A percentile compares a stretch with the other conserved stretches of the same genome.
Conservation (phyloP, 2,797 vertebrate genomes). For the Pogoniulus pusillus region DNA sequence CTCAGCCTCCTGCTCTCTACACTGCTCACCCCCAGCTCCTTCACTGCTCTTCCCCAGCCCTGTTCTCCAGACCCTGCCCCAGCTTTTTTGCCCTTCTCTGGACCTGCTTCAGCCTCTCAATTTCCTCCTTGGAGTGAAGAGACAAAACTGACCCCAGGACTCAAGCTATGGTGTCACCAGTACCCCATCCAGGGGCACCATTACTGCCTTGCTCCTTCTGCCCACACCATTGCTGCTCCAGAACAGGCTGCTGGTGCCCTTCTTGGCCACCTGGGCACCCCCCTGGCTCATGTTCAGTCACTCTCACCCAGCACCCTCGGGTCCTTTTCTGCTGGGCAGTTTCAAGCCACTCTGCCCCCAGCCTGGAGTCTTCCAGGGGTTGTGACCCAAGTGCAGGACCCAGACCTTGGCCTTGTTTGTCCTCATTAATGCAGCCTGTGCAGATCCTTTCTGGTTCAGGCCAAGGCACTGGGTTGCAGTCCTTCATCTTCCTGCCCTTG, state of each 20-base stretch:
- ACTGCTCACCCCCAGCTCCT: too few relatives aligned
- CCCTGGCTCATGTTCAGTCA: not conserved
- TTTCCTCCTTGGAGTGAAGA: not conserved
- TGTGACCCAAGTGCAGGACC: not conserved
- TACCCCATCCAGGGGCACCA: not conserved
- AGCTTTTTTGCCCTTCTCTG: not conserved
- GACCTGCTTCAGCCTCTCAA: not conserved
- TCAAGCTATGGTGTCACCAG: not conserved
- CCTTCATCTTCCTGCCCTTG: fast-evolving
- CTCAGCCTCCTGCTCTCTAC: too few relatives aligned
- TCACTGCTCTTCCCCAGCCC: too few relatives aligned
- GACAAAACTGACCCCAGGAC: not conserved
- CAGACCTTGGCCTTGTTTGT: not conserved
- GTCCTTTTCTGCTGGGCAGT: not conserved
- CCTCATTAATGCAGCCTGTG: not conserved
- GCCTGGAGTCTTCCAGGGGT: not conserved
- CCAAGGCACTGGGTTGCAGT: not conserved
- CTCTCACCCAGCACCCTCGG: not conserved
- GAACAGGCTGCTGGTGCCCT: not conserved
- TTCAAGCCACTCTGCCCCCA: not conserved
- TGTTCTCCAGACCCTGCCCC: not conserved
- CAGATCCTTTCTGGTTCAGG: not conserved
- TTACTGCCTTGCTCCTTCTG: not conserved
- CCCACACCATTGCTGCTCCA: not conserved
- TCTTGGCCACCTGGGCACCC: too few relatives aligned